These are phyloP conservation scores for Porites australiensis DNA, from an alignment of 64 coral and sea anemone genomes.

Conservation along the genomic window DNA sequence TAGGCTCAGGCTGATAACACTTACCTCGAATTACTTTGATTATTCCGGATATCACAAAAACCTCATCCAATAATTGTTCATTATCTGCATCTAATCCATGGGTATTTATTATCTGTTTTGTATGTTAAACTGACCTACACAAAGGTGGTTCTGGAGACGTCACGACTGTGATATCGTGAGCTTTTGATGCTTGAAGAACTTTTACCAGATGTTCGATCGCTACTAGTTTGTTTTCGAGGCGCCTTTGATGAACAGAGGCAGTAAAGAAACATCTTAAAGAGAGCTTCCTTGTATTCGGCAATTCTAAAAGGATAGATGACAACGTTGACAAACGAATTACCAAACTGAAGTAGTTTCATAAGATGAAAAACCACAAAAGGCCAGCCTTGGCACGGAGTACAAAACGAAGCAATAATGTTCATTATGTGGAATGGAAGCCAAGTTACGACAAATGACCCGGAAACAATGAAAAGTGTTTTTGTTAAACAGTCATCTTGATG, in stretches of 20 bases:
- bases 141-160: no score
- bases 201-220: neutral
- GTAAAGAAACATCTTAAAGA: neutral
- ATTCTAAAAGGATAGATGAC: neutral
- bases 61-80: no score
- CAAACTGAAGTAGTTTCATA: neutral
- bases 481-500: neutral
- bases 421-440: neutral
- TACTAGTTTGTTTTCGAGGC: neutral
- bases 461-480: neutral
- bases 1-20: no score
- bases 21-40: no score
- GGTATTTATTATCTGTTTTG: no score
- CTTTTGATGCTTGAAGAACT: neutral
- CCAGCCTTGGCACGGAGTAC: neutral
- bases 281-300: neutral
- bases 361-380: neutral
- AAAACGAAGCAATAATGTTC: neutral
- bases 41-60: no score
- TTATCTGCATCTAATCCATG: no score
- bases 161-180: no score
- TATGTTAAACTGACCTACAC: no score
- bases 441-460: neutral
- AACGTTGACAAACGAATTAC: neutral
- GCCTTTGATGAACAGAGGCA: neutral